phyloP scores from a whole-genome alignment of 2,113 vertebrate species.

The Phaethon lepturus region DNA sequence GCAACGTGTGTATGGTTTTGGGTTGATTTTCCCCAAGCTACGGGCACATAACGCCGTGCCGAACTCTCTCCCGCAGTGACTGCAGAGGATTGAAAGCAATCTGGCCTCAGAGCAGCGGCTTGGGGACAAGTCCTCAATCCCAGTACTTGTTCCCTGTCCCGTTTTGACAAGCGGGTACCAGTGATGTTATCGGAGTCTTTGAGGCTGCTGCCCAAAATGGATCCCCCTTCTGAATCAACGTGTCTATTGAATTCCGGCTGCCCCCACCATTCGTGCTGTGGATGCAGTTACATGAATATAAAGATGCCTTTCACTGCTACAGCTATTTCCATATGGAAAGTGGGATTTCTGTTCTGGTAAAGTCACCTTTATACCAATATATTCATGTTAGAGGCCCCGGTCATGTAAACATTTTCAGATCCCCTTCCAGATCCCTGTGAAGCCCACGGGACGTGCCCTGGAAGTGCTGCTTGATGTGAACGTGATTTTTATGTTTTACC shows the following conservation, averaged over 20 bases:
- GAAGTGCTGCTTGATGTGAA: not conserved
- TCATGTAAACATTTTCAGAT: fast-evolving
- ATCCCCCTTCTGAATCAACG: fast-evolving
- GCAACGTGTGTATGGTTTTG: fast-evolving
- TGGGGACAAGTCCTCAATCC: not conserved
- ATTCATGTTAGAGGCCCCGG: fast-evolving
- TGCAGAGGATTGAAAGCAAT: not conserved
- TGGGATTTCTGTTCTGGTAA: not conserved
- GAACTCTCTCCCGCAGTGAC: not conserved
- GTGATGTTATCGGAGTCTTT: fast-evolving
- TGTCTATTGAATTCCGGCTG: not conserved
- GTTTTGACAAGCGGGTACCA: not conserved
- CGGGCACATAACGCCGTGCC: fast-evolving
- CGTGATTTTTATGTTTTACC: fast-evolving
- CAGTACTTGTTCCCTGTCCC: not conserved
- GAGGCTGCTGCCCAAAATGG: not conserved
- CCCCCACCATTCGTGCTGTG: not conserved
- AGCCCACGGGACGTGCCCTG: not conserved
- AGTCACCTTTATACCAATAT: fast-evolving
- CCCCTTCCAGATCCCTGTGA: not conserved
- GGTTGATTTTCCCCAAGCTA: not conserved
- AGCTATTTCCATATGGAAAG: not conserved
- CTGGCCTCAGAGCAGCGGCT: not conserved
- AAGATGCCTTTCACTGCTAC: not conserved
- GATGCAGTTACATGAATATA: not conserved